A percentile compares a stretch with the other conserved stretches of the same genome.
phyloP scores from a whole-genome alignment of 1,140 invertebrate genomes.

The Nephila pilipes region DNA sequence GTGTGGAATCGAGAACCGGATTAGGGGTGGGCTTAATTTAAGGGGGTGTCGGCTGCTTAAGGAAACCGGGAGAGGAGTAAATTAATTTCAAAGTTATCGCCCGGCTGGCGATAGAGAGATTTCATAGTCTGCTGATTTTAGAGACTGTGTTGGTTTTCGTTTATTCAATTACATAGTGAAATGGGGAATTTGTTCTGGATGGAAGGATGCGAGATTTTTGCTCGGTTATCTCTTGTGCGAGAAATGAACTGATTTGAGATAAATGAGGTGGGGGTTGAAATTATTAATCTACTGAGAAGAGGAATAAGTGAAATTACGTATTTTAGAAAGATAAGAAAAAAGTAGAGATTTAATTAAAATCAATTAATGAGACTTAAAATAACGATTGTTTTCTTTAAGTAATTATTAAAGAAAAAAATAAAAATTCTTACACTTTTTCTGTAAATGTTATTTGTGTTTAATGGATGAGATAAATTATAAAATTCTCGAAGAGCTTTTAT shows the following conservation, averaged over 20 bases:
- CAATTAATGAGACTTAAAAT: no score
- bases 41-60: constrained; percentile 9
- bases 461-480: no score
- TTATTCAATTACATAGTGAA: constrained; percentile 23
- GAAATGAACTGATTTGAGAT: not conserved
- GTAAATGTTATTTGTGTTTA: no score
- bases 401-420: no score
- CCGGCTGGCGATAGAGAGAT: constrained; percentile 9
- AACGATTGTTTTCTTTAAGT: no score
- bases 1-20: constrained; percentile 48
- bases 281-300: not conserved
- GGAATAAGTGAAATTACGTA: not conserved
- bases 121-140: constrained; percentile 25
- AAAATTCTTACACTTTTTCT: no score
- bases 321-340: not conserved
- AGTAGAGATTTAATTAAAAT: no score
- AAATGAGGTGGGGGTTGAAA: not conserved
- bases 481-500: no score
- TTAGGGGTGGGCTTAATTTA: constrained; percentile 38
- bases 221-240: not conserved
- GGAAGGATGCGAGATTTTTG: not conserved
- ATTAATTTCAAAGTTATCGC: constrained; percentile 57
- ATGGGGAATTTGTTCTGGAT: constrained; percentile 3
- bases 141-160: constrained; percentile 22
- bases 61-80: constrained; percentile 6